Evolutionary conservation across 2,113 vertebrate species (phyloP).

Genomic region (Tretioscincus oriximinensis): DNA sequence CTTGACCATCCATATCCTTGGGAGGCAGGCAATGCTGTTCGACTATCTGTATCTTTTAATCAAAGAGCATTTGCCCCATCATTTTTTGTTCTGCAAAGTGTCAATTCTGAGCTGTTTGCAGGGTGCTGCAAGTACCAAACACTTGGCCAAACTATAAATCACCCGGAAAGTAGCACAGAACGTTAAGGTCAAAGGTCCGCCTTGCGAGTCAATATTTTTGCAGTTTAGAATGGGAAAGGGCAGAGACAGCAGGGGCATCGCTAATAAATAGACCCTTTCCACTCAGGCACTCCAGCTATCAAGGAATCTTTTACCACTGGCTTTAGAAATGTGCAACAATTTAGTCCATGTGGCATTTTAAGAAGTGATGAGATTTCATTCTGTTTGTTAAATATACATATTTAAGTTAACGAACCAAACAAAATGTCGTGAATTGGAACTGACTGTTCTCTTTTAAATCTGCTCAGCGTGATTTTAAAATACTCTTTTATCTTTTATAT

Average conservation of each 20-base stretch:
- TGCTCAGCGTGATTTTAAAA: too few species aligned
- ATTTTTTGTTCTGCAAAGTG: neutral
- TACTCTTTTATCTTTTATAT: too few species aligned
- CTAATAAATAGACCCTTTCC: neutral
- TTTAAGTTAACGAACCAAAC: too few species aligned
- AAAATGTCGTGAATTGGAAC: too few species aligned
- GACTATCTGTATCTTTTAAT: neutral
- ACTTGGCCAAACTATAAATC: slow-evolving; percentile 5
- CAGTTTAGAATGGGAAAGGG: neutral
- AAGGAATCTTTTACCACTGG: neutral
- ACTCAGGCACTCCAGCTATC: neutral
- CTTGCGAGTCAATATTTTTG: slow-evolving; percentile 10
- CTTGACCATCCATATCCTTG: too few species aligned
- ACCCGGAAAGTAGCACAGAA: neutral
- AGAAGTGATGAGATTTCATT: neutral
- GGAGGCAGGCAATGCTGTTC: neutral
- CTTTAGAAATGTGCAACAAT: neutral
- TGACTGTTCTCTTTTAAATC: too few species aligned
- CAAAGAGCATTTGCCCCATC: neutral
- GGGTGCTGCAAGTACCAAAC: slow-evolving; percentile 18
- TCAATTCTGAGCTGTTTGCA: neutral
- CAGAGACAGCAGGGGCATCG: neutral
- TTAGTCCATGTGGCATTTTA: neutral
- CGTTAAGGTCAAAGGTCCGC: neutral
- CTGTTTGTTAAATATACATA: neutral